A percentile compares a stretch with the other conserved stretches of the same genome.
Evolutionary conservation across 2,888 invertebrate species (phyloP).

Genomic region (Callinectes sapidus): DNA sequence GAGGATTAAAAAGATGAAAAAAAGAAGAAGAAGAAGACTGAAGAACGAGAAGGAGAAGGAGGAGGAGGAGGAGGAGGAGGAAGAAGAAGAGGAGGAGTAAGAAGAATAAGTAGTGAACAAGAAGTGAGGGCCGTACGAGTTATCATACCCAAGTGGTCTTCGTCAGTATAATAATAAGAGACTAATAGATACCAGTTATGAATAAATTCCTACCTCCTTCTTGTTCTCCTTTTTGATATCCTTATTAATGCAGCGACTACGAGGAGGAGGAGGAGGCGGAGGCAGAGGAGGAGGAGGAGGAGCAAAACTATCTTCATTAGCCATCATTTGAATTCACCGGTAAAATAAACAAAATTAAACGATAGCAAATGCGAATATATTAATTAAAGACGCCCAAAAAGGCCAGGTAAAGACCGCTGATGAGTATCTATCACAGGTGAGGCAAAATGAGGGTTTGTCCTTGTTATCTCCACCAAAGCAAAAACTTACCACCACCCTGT

Average conservation of each 20-base stretch:
- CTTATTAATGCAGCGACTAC: constrained; percentile 2
- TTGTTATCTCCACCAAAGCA: not conserved
- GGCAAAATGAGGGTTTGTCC: constrained; percentile 4
- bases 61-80: not conserved
- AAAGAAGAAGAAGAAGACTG: not conserved
- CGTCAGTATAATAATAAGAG: not conserved
- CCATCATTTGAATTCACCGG: not conserved
- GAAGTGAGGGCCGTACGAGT: not conserved
- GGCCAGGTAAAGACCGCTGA: not conserved
- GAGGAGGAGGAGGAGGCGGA: not conserved
- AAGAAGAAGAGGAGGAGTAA: not conserved
- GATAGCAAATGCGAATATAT: not conserved
- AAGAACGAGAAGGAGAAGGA: not conserved
- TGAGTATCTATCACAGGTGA: not conserved
- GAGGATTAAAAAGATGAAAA: not conserved
- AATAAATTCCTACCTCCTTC: not conserved
- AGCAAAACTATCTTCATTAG: constrained; percentile 19
- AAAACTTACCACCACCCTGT: not conserved
- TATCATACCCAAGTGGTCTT: not conserved
- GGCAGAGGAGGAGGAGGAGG: too few species aligned
- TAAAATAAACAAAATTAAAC: constrained; percentile 17
- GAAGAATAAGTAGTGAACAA: not conserved
- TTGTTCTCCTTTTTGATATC: not conserved
- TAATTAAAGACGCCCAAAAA: not conserved
- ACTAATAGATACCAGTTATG: not conserved